Conservation (phyloP, 2,113 vertebrate species). For the Cygnus buccinator region DNA sequence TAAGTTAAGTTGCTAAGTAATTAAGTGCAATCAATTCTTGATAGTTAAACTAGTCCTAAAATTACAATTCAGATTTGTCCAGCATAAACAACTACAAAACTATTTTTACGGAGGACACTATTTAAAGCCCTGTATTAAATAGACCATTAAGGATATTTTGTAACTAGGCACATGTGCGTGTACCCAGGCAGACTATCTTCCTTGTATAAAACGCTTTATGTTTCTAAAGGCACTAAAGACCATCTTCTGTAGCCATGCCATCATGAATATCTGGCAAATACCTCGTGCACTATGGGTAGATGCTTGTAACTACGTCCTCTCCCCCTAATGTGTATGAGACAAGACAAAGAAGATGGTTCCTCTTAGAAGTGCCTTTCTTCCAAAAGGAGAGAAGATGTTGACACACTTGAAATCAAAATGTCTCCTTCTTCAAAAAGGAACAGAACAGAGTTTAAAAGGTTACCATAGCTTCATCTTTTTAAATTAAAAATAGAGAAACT, state of each 20-base stretch:
- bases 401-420: constrained; percentile 31
- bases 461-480: constrained; percentile 21
- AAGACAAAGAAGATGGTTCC: not conserved
- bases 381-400: not conserved
- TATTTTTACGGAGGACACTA: not conserved
- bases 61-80: constrained; percentile 35
- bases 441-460: constrained; percentile 21
- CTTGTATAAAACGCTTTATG: not conserved
- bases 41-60: constrained; percentile 43
- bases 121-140: not conserved
- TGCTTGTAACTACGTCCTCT: not conserved
- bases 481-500: constrained; percentile 18
- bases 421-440: constrained; percentile 10
- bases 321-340: not conserved
- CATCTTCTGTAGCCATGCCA: not conserved
- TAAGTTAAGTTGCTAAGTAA: not conserved
- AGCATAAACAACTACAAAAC: not conserved
- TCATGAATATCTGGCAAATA: not conserved
- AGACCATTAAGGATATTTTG: not conserved
- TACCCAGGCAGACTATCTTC: not conserved
- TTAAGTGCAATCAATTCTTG: constrained; percentile 13
- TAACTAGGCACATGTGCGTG: not conserved
- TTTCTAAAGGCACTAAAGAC: not conserved
- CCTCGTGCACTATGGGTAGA: not conserved
- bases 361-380: not conserved